These are phyloP conservation scores for Upupa epops DNA, from an alignment of 2,113 vertebrate species.

Conservation along the genomic window DNA sequence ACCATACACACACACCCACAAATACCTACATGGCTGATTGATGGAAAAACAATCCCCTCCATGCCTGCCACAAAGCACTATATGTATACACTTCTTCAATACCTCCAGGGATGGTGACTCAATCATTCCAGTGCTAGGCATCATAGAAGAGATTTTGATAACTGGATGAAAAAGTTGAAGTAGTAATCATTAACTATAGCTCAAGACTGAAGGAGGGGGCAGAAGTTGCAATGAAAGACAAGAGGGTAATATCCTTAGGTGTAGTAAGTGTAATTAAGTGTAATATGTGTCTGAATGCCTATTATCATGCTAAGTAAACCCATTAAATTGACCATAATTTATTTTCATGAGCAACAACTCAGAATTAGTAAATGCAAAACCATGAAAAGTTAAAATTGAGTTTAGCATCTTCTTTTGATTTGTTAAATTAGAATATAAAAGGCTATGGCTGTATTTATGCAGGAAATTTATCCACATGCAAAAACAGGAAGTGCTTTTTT, in stretches of 20 bases:
- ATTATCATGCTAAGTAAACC: background rate
- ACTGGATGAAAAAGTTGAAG: no score
- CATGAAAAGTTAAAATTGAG: background rate
- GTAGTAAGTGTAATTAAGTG: background rate
- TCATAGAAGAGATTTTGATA: background rate
- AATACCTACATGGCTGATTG: no score
- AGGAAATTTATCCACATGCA: background rate
- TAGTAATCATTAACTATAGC: background rate
- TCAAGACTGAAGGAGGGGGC: background rate
- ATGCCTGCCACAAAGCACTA: no score
- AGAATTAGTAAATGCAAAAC: constrained; percentile 1
- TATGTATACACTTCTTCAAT: no score
- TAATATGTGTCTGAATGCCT: background rate
- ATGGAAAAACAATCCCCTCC: no score
- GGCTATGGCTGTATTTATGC: background rate
- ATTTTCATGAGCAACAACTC: background rate
- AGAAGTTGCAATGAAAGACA: background rate
- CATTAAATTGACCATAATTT: background rate
- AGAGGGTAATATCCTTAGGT: background rate
- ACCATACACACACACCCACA: no score
- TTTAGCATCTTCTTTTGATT: background rate
- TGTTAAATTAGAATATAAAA: background rate
- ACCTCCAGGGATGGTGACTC: no score
- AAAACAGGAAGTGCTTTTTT: background rate
- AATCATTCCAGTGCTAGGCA: no score